phyloP scores from a whole-genome alignment of 2,888 invertebrate genomes.

The Mythimna impura region DNA sequence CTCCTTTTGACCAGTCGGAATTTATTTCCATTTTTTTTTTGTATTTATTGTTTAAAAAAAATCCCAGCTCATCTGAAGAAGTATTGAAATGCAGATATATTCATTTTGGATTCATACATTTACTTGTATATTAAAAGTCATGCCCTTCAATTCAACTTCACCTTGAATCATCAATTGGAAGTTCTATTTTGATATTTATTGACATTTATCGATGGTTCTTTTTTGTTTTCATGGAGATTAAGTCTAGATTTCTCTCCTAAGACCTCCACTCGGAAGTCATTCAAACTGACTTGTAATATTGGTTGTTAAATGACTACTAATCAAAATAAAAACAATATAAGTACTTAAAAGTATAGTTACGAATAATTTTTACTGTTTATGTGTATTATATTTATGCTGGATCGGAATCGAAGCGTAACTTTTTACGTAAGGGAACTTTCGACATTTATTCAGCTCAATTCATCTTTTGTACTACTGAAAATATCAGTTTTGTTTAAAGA shows the following conservation, averaged over 20 bases:
- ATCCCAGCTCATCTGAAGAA: too few relatives aligned
- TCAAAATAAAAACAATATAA: neutral
- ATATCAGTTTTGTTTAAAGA: too few relatives aligned
- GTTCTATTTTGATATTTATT: neutral
- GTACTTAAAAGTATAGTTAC: neutral
- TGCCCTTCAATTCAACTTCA: neutral
- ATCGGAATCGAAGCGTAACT: neutral
- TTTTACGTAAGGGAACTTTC: neutral
- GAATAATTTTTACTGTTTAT: neutral
- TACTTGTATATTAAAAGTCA: neutral
- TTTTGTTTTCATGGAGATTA: neutral
- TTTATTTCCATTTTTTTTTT: too few relatives aligned
- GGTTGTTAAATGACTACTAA: neutral
- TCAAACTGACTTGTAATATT: neutral
- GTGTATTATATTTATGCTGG: neutral
- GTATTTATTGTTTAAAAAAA: too few relatives aligned
- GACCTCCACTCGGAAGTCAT: neutral
- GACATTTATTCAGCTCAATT: too few relatives aligned
- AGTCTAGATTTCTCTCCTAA: neutral
- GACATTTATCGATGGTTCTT: too few relatives aligned
- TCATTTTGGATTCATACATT: neutral
- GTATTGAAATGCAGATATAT: neutral
- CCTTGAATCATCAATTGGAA: neutral
- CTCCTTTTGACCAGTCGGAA: too few relatives aligned
- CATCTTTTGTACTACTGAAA: too few relatives aligned